Conservation (phyloP, 2,888 invertebrate species). For the Ganaspis brasiliensis region DNA sequence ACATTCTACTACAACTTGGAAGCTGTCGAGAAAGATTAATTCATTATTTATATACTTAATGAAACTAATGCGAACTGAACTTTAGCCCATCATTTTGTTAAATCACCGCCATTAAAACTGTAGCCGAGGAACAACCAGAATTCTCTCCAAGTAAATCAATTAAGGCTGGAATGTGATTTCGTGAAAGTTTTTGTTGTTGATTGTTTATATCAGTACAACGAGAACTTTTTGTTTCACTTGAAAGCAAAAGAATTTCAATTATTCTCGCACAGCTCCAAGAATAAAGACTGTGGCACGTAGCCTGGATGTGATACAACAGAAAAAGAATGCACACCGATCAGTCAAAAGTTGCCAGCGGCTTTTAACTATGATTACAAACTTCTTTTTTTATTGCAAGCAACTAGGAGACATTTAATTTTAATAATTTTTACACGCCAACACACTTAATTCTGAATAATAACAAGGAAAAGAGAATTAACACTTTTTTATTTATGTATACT, state of each 20-base stretch:
- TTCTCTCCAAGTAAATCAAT: slow-evolving; percentile 26
- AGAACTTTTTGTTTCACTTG: neutral
- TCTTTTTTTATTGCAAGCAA: neutral
- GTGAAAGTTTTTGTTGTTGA: slow-evolving; percentile 16
- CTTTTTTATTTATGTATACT: too few relatives aligned
- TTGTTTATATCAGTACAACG: slow-evolving; percentile 17
- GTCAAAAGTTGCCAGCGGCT: slow-evolving; percentile 19
- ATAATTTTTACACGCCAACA: neutral
- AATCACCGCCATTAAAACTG: slow-evolving; percentile 1
- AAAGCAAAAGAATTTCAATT: slow-evolving; percentile 34
- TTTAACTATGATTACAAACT: slow-evolving; percentile 13
- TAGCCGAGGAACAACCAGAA: neutral
- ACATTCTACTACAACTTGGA: neutral
- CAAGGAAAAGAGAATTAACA: too few relatives aligned
- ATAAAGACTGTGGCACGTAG: slow-evolving; percentile 3
- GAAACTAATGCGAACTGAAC: neutral
- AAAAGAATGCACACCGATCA: slow-evolving; percentile 1
- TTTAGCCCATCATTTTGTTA: slow-evolving; percentile 9
- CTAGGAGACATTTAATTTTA: neutral
- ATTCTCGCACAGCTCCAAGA: slow-evolving; percentile 12
- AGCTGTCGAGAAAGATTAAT: neutral
- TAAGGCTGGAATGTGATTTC: slow-evolving; percentile 30
- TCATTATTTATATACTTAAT: slow-evolving; percentile 1
- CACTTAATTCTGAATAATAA: too few relatives aligned
- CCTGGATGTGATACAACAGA: neutral